phyloP scores from a whole-genome alignment of 2,113 vertebrate genomes.

The Serilophus lunatus region DNA sequence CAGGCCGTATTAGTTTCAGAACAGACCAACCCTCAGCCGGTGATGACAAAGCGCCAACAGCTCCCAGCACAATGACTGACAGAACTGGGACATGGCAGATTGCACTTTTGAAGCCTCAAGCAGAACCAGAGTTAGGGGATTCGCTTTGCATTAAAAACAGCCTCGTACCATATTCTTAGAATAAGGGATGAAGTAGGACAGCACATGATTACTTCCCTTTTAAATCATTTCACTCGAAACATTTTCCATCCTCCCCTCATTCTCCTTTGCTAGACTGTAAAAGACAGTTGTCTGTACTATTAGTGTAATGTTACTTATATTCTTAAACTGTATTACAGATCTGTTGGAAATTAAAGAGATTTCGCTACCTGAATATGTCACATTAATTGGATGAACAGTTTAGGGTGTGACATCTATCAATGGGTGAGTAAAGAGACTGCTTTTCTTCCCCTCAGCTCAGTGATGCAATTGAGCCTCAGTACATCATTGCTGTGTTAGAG shows the following conservation, averaged over 20 bases:
- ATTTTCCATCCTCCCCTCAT: background rate
- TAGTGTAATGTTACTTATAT: background rate
- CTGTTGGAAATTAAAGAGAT: background rate
- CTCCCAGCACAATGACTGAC: slow-evolving; percentile 38
- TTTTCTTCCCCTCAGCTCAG: background rate
- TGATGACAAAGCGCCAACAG: background rate
- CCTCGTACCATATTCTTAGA: background rate
- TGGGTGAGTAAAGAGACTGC: background rate
- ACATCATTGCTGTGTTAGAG: background rate
- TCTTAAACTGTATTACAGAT: background rate
- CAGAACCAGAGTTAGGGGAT: background rate
- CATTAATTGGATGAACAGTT: background rate
- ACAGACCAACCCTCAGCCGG: background rate
- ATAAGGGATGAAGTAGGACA: background rate
- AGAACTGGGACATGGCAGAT: slow-evolving; percentile 55
- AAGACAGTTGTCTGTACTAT: background rate
- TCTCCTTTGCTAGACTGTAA: background rate
- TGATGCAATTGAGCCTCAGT: background rate
- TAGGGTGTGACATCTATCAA: background rate
- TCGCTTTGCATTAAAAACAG: background rate
- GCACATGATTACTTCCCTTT: background rate
- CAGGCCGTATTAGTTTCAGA: background rate
- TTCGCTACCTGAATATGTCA: background rate
- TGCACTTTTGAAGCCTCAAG: background rate
- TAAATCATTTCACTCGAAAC: background rate